These are phyloP conservation scores for Atherinosoma microstoma DNA, from an alignment of 2,797 vertebrate genomes.

Conservation along the genomic window DNA sequence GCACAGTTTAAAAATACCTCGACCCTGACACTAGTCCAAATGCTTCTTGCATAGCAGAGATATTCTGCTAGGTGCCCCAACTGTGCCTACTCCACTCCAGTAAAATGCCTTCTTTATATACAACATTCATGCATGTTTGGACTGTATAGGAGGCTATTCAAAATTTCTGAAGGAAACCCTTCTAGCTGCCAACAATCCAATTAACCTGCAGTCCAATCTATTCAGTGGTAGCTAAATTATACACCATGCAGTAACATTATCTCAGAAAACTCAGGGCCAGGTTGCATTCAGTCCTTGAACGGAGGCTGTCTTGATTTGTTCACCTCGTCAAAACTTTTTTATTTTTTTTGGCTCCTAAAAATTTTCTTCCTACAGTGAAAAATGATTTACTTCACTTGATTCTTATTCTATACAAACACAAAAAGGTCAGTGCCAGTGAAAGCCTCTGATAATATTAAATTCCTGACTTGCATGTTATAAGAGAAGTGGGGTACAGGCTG, in stretches of 20 bases:
- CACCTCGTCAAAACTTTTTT: conserved; percentile 7
- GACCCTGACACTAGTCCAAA: conserved; percentile 66
- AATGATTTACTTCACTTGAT: conserved; percentile 12
- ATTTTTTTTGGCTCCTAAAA: conserved; percentile 10
- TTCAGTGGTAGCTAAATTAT: conserved; percentile 38
- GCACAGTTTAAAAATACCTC: conserved; percentile 74
- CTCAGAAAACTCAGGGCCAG: conserved; percentile 17
- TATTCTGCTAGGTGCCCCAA: conserved; percentile 49
- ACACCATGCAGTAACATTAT: conserved; percentile 5
- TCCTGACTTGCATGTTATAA: conserved; percentile 26
- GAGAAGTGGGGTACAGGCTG: conserved; percentile 3
- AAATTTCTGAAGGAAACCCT: conserved; percentile 26
- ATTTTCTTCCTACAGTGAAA: not conserved
- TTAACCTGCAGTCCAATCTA: conserved; percentile 55
- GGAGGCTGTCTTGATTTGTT: conserved; percentile 10
- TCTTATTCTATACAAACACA: not conserved
- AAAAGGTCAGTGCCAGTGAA: conserved; percentile 4
- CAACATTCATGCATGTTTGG: conserved; percentile 39
- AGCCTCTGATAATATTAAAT: not conserved
- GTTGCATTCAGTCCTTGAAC: conserved; percentile 1
- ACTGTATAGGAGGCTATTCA: conserved; percentile 38
- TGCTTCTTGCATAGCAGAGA: conserved; percentile 69
- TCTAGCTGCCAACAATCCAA: conserved; percentile 34
- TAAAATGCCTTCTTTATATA: conserved; percentile 39
- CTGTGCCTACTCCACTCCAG: conserved; percentile 46